A percentile compares a stretch with the other conserved stretches of the same genome.
phyloP scores from a whole-genome alignment of 2,888 invertebrate genomes.

The Eupithecia exiguata region DNA sequence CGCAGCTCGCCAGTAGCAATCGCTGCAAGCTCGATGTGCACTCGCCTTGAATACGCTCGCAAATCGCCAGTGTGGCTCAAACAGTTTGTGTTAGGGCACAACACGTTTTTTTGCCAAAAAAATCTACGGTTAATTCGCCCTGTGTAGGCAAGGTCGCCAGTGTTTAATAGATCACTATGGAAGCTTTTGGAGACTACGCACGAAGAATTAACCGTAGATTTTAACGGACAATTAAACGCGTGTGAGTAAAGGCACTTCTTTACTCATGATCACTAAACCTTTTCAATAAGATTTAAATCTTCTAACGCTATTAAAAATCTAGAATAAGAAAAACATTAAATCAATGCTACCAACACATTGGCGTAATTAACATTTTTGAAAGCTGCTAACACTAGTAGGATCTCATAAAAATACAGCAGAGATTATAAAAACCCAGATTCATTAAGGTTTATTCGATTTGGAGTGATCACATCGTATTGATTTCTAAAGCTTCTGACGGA shows the following conservation, averaged over 20 bases:
- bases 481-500: conserved; percentile 33
- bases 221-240: too few relatives aligned
- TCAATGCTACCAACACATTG: not conserved
- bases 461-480: conserved; percentile 22
- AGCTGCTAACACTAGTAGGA: not conserved
- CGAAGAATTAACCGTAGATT: too few relatives aligned
- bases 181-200: too few relatives aligned
- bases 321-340: not conserved
- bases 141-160: too few relatives aligned
- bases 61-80: too few relatives aligned
- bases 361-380: not conserved
- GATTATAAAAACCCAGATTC: conserved; percentile 51
- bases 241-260: not conserved
- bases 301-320: not conserved
- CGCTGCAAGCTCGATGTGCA: too few relatives aligned
- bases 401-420: conserved; percentile 9
- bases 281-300: not conserved
- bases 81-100: not conserved
- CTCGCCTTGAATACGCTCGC: too few relatives aligned
- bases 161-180: too few relatives aligned
- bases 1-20: not conserved
- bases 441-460: conserved; percentile 48
- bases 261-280: not conserved
- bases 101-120: too few relatives aligned
- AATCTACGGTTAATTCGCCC: too few relatives aligned